These are phyloP conservation scores for Macaria notata DNA, from an alignment of 2,888 invertebrate genomes.

Conservation along the genomic window DNA sequence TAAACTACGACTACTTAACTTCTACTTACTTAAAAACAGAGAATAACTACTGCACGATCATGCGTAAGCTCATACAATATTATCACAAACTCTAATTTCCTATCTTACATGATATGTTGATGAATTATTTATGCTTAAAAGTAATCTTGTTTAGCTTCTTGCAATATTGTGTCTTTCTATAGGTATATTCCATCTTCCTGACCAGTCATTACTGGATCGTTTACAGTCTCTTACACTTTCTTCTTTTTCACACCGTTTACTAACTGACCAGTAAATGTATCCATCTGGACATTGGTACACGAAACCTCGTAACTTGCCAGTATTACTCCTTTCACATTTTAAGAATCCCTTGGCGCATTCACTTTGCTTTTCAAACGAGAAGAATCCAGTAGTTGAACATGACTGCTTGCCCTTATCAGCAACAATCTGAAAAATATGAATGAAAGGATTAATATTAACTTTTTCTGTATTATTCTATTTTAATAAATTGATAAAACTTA, in stretches of 20 bases:
- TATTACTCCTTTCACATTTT: conserved; percentile 83
- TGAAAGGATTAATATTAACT: no score
- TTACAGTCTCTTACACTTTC: conserved; percentile 84
- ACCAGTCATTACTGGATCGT: conserved; percentile 64
- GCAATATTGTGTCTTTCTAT: conserved; percentile 79
- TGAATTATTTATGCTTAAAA: neutral
- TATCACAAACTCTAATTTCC: conserved; percentile 36
- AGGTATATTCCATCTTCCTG: conserved; percentile 80
- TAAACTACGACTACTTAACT: no score
- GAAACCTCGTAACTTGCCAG: conserved; percentile 84
- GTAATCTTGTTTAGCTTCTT: conserved; percentile 24
- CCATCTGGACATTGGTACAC: conserved; percentile 90
- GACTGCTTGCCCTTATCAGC: conserved; percentile 77
- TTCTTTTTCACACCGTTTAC: conserved; percentile 87
- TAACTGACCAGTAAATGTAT: conserved; percentile 89
- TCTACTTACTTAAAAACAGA: neutral
- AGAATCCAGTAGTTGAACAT: conserved; percentile 87
- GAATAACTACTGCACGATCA: conserved; percentile 32
- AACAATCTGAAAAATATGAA: conserved; percentile 80
- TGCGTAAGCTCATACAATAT: conserved; percentile 2
- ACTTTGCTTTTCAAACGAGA: conserved; percentile 84
- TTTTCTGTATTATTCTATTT: no score
- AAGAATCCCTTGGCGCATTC: conserved; percentile 88
- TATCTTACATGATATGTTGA: neutral
- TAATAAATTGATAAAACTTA: conserved; percentile 55